These are phyloP conservation scores for Corythucha ciliata DNA, from an alignment of 2,888 invertebrate species.

Conservation along the genomic window DNA sequence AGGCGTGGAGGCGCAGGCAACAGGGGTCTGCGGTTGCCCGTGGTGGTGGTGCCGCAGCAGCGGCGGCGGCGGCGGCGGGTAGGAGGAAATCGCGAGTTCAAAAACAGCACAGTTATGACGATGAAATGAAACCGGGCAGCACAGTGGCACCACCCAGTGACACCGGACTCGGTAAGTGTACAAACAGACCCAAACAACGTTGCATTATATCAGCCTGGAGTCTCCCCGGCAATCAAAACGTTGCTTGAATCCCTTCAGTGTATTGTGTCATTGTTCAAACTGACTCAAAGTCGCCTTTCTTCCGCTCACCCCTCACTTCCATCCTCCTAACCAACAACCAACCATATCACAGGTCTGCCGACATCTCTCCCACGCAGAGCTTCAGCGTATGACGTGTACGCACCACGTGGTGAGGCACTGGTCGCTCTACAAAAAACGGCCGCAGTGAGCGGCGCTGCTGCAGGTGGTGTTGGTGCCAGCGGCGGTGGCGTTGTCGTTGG, in stretches of 20 bases:
- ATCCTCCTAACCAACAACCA: too few relatives aligned
- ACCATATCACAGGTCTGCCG: constrained; percentile 50
- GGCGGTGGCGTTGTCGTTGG: constrained; percentile 46
- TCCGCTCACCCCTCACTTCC: too few relatives aligned
- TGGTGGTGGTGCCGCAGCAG: too few relatives aligned
- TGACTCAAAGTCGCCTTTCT: too few relatives aligned
- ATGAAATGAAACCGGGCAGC: constrained; percentile 52
- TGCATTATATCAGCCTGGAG: too few relatives aligned
- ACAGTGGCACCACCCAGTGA: constrained; percentile 39
- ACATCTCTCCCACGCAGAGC: constrained; percentile 67
- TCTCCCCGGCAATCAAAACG: too few relatives aligned
- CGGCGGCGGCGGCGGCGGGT: constrained; percentile 33
- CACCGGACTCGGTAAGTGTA: constrained; percentile 46
- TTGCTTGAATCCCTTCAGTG: too few relatives aligned
- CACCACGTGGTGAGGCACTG: constrained; percentile 45
- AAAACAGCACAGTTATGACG: constrained; percentile 76
- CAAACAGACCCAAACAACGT: too few relatives aligned
- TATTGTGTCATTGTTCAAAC: too few relatives aligned
- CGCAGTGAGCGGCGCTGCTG: constrained; percentile 43
- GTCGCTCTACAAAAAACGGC: constrained; percentile 29
- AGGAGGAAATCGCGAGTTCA: constrained; percentile 55
- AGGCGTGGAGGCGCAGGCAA: constrained; percentile 26
- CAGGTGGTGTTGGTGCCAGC: constrained; percentile 37
- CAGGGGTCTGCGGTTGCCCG: too few relatives aligned
- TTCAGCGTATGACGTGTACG: constrained; percentile 77